A percentile compares a stretch with the other conserved stretches of the same genome.
phyloP scores from a whole-genome alignment of 2,113 vertebrate species.

The Emydura subglobosa region DNA sequence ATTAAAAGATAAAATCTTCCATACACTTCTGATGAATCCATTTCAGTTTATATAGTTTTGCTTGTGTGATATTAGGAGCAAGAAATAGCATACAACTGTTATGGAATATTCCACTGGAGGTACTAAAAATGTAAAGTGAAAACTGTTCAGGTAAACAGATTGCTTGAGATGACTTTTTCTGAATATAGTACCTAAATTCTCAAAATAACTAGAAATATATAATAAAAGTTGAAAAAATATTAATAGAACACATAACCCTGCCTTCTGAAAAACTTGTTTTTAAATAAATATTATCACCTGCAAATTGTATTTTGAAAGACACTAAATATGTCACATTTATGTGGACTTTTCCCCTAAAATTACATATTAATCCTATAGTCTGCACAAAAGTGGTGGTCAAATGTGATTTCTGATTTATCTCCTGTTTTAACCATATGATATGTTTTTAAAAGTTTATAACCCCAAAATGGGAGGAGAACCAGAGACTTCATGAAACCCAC shows the following conservation, averaged over 20 bases:
- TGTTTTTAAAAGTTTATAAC: accelerated
- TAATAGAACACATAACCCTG: neutral
- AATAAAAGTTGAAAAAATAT: neutral
- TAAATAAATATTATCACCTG: neutral
- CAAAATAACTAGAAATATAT: neutral
- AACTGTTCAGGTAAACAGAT: neutral
- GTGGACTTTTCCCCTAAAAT: neutral
- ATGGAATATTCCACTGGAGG: neutral
- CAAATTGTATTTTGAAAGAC: neutral
- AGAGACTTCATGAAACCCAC: neutral
- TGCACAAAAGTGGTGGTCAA: neutral
- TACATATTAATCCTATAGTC: neutral
- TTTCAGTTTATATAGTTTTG: neutral
- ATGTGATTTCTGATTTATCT: neutral
- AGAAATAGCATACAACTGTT: neutral
- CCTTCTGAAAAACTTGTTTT: neutral
- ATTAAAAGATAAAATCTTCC: neutral
- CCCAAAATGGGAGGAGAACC: neutral
- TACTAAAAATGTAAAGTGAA: neutral
- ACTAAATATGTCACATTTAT: neutral
- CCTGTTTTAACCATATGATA: neutral
- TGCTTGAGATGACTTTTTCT: neutral
- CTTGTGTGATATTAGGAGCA: neutral
- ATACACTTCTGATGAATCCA: neutral
- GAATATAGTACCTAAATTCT: neutral